A percentile compares a stretch with the other conserved stretches of the same genome.
Conservation (phyloP, 1,140 invertebrate species). For the Bombus terrestris region DNA sequence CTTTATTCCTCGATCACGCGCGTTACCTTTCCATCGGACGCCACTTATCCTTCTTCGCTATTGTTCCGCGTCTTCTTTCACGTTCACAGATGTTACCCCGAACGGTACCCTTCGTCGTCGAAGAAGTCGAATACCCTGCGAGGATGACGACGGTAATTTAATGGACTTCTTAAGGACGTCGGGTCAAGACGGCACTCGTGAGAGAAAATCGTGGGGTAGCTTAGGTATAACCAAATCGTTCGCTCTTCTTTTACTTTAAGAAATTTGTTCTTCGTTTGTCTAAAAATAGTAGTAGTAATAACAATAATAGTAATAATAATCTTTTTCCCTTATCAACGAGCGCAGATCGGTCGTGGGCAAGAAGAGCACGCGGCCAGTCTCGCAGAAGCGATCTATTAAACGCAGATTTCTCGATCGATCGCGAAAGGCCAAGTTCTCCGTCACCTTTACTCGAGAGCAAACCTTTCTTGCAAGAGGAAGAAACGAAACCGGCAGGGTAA, state of each 20-base stretch:
- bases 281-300: not conserved
- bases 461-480: conserved; percentile 80
- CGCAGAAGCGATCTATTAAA: conserved; percentile 86
- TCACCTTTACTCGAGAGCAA: conserved; percentile 84
- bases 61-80: not conserved
- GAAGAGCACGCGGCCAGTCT: conserved; percentile 89
- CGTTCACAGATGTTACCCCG: conserved; percentile 89
- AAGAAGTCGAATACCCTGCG: conserved; percentile 90
- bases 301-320: no score
- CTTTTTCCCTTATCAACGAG: not conserved
- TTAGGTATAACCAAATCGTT: conserved; percentile 82
- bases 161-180: conserved; percentile 93
- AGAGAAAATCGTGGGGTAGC: conserved; percentile 93
- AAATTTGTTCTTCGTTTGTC: conserved; percentile 6
- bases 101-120: conserved; percentile 92
- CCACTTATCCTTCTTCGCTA: no score
- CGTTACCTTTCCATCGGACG: not conserved
- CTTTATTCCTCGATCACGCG: not conserved
- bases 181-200: conserved; percentile 88
- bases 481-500: conserved; percentile 81
- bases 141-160: conserved; percentile 92
- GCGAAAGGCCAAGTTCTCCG: conserved; percentile 89
- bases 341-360: conserved; percentile 94
- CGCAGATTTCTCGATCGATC: conserved; percentile 87
- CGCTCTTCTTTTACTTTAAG: not conserved